Evolutionary conservation across 2,113 vertebrate species (phyloP), one percentile per base, ranked within the genome.

Genomic region (Burhinus oedicnemus): DNA sequence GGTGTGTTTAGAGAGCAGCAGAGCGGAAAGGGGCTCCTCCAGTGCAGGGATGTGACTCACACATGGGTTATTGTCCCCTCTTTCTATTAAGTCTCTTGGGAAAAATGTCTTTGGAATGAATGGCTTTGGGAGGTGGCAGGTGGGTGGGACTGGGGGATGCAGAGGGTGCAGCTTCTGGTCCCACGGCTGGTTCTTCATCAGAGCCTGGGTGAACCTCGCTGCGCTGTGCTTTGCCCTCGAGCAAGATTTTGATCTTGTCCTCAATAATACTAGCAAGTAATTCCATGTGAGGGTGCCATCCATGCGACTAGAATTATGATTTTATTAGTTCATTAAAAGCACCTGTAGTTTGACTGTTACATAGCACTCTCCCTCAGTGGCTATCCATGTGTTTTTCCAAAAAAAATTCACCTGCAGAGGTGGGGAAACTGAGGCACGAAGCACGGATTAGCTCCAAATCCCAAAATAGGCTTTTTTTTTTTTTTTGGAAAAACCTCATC

Each of bases 41-140:
- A 19, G 77, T 2, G 1, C 27, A 3, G 18, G 36, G 49, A 25
- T 2, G 26, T 6, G 62, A 13, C 49, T 1, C 15, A 27, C 34
- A 2, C 2, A 1, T 1, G 18, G 29, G 51, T 4, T 13, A 1
- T 7, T 25, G 20, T 49, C 42, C 74, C 22, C 1, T 27, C 30
- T 29, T 70, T 34, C 49, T 62, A 2, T 25, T 44, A 11, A 38
- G 9, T 23, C n/a, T 38, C n/a, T 51, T 32, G 49, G 54, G 32
- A 52, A 49, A 70, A 30, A 8, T 0, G 0, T 8, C 64, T 26
- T 30, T 40, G 3, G 44, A 18, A 30, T 0, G 1, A 45, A 12
- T 1, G 12, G 40, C 62, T 55, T 30, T 9, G n/a, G 52, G 61
- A 72, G 42, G 52, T 2, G 17, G 62, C 8, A 44, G 32, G 34